Percentiles rank a stretch among this genome's conserved stretches.
These are phyloP conservation scores for Trichomycterus rosablanca DNA, from an alignment of 2,113 vertebrate species.

Conservation along the genomic window DNA sequence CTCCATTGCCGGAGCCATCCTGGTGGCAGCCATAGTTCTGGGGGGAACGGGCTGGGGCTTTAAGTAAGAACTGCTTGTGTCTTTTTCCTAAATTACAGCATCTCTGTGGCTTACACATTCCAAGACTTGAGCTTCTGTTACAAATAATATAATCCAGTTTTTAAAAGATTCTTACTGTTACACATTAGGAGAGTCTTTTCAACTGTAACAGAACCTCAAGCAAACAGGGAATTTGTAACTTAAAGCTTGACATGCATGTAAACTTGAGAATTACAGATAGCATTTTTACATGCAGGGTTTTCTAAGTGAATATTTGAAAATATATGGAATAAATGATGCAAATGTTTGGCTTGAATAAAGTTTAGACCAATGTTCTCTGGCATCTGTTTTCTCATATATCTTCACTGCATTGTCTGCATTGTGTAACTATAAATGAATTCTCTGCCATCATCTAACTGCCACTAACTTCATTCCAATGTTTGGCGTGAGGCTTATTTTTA, in stretches of 20 bases:
- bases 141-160: conserved; percentile 84
- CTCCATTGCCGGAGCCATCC: conserved; percentile 99
- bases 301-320: too few species aligned
- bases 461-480: background rate
- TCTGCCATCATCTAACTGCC: background rate
- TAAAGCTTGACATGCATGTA: conserved; percentile 91
- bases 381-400: too few species aligned
- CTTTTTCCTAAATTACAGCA: conserved; percentile 86
- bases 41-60: conserved; percentile 99
- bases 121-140: conserved; percentile 93
- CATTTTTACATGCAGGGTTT: conserved; percentile 25
- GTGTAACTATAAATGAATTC: too few species aligned
- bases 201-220: conserved; percentile 96
- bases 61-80: conserved; percentile 99
- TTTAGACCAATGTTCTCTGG: background rate
- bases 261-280: conserved; percentile 73
- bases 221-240: conserved; percentile 86
- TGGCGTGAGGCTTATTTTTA: background rate
- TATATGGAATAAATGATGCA: conserved; percentile 64
- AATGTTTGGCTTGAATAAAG: conserved; percentile 16
- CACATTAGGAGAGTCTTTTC: background rate
- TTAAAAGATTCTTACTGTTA: background rate
- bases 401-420: too few species aligned
- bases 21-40: conserved; percentile 99
- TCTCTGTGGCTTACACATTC: conserved; percentile 88